Percentiles rank a stretch among this genome's conserved stretches.
phyloP scores from a whole-genome alignment of 2,113 vertebrate genomes.

The Mastomys natalensis region DNA sequence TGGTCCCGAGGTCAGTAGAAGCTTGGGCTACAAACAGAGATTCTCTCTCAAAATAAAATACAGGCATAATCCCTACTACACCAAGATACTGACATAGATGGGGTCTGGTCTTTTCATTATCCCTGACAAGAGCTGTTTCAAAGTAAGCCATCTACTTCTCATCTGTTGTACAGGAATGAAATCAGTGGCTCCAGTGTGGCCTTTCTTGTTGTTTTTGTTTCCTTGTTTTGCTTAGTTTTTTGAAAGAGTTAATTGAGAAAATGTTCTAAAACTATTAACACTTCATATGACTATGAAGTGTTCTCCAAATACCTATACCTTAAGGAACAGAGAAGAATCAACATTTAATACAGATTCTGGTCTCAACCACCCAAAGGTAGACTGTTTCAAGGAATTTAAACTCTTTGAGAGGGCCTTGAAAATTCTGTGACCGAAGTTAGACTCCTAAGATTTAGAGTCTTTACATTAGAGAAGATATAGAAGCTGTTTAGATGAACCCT shows the following conservation, averaged over 20 bases:
- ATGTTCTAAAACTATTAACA: constrained; percentile 46
- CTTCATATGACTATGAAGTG: background rate
- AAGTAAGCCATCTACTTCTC: background rate
- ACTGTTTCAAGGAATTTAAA: background rate
- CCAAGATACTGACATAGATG: background rate
- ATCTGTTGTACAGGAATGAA: background rate
- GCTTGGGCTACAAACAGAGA: background rate
- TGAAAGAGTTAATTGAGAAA: background rate
- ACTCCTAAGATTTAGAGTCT: background rate
- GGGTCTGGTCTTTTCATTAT: background rate
- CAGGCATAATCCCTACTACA: background rate
- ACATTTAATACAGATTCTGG: background rate
- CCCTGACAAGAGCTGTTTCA: background rate
- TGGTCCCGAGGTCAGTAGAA: background rate
- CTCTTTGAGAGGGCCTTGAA: background rate
- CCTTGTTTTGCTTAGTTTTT: background rate
- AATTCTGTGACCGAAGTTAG: too few relatives aligned
- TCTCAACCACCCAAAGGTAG: background rate
- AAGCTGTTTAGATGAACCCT: constrained; percentile 12
- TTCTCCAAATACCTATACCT: background rate
- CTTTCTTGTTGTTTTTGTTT: background rate
- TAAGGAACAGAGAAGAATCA: background rate
- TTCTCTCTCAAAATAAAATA: background rate
- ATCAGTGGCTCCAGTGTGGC: background rate
- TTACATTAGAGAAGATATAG: background rate